Evolutionary conservation across 2,888 invertebrate species (phyloP).

Genomic region (Amphimallon solstitiale): DNA sequence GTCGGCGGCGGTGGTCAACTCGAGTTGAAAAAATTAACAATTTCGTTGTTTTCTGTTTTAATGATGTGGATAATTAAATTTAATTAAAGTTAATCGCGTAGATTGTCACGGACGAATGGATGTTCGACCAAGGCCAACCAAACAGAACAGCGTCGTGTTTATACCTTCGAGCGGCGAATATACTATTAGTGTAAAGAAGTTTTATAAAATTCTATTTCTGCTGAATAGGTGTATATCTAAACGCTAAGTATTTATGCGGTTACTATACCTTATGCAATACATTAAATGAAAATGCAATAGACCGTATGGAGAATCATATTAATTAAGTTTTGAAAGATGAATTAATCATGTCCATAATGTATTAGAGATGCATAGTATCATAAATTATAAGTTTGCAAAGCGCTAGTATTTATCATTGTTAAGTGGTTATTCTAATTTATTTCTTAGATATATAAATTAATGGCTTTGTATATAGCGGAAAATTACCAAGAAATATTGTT

Average conservation of each 20-base stretch:
- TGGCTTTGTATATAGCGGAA: too few relatives aligned
- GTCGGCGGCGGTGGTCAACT: conserved; percentile 15
- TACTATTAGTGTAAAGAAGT: neutral
- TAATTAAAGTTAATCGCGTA: conserved; percentile 33
- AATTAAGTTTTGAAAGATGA: conserved; percentile 16
- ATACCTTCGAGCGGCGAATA: neutral
- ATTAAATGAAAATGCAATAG: conserved; percentile 13
- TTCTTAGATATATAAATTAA: too few relatives aligned
- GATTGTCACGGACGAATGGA: conserved; percentile 29
- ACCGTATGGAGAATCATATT: conserved; percentile 5
- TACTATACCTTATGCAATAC: conserved; percentile 6
- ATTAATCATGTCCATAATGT: conserved; percentile 8
- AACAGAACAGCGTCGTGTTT: neutral
- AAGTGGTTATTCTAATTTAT: too few relatives aligned
- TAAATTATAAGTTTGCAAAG: conserved; percentile 12
- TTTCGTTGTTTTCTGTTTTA: conserved; percentile 30
- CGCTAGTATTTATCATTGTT: too few relatives aligned
- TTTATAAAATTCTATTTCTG: conserved; percentile 3
- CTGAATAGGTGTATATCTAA: neutral
- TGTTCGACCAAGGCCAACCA: conserved; percentile 9
- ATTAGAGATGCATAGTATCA: neutral
- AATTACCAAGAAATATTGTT: too few relatives aligned
- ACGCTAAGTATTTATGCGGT: neutral
- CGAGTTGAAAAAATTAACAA: conserved; percentile 28
- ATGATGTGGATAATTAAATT: conserved; percentile 34